These are phyloP conservation scores for Trididemnum miniatum DNA, from an alignment of 23 tunicate genomes.

Conservation along the genomic window DNA sequence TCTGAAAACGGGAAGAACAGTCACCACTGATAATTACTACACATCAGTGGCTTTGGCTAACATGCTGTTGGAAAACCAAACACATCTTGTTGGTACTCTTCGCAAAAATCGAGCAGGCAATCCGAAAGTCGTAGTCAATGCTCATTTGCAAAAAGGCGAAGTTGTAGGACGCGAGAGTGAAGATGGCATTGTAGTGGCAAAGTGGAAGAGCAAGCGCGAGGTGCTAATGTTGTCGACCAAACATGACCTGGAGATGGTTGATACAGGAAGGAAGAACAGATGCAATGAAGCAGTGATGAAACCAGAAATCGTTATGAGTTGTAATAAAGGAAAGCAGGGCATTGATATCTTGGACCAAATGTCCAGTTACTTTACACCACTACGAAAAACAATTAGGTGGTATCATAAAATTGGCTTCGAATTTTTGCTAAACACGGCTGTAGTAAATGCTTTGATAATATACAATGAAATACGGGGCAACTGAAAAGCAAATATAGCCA, in stretches of 20 bases:
- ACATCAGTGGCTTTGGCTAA: slow-evolving; percentile 18
- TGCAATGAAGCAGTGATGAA: slow-evolving; percentile 6
- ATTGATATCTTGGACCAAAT: slow-evolving; percentile 17
- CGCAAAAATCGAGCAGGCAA: neutral
- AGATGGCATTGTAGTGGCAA: slow-evolving; percentile 27
- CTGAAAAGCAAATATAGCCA: neutral
- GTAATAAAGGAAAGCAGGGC: slow-evolving; percentile 22
- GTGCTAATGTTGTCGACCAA: slow-evolving; percentile 11
- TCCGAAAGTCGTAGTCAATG: slow-evolving; percentile 6
- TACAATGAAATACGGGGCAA: slow-evolving; percentile 15
- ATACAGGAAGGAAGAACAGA: neutral
- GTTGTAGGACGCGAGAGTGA: neutral
- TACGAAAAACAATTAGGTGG: slow-evolving; percentile 17
- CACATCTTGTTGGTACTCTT: slow-evolving; percentile 27
- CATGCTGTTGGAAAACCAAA: slow-evolving; percentile 6
- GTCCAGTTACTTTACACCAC: slow-evolving; percentile 19
- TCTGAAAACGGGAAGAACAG: slow-evolving; percentile 17
- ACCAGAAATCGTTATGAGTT: slow-evolving; percentile 6
- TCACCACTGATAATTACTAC: slow-evolving; percentile 14
- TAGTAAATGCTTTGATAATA: slow-evolving; percentile 3
- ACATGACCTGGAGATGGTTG: slow-evolving; percentile 19
- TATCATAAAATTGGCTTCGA: slow-evolving; percentile 9
- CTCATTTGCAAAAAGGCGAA: slow-evolving; percentile 10
- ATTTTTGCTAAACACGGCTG: slow-evolving; percentile 19
- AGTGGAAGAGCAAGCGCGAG: slow-evolving; percentile 25